These are phyloP conservation scores for Phoenoteleia sp. DNA, from an alignment of 2,888 invertebrate species.

Conservation along the genomic window DNA sequence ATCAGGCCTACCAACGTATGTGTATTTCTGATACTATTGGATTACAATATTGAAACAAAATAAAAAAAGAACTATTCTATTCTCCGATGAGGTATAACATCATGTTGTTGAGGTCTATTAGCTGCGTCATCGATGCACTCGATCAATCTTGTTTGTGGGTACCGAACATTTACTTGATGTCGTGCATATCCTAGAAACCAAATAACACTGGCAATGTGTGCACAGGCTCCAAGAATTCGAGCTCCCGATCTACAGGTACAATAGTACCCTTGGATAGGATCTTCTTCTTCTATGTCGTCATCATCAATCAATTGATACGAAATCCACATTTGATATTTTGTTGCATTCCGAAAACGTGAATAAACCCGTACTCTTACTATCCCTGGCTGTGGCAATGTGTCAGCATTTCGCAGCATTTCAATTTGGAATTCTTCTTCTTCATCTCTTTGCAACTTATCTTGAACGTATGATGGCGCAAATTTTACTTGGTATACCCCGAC, in stretches of 20 bases:
- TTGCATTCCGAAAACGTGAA: constrained; percentile 41
- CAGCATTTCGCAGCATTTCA: constrained; percentile 25
- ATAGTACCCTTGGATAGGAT: no score
- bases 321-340: constrained; percentile 48
- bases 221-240: background rate
- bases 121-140: no score
- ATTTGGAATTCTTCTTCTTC: constrained; percentile 41
- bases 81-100: no score
- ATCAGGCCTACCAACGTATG: no score
- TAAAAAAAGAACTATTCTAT: no score
- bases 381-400: constrained; percentile 28
- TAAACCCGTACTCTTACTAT: constrained; percentile 36
- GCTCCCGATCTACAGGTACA: constrained; percentile 21
- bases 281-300: background rate
- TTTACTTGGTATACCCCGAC: constrained; percentile 54
- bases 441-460: constrained; percentile 24
- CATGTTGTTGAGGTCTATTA: no score
- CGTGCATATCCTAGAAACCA: background rate
- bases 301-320: constrained; percentile 14
- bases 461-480: constrained; percentile 41
- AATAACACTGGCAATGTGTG: background rate
- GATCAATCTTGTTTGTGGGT: no score
- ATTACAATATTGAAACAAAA: no score
- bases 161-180: background rate
- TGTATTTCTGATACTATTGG: no score